Base-by-base conservation (phyloP, 2,113 vertebrate species). In the Perca schrenkii region DNA sequence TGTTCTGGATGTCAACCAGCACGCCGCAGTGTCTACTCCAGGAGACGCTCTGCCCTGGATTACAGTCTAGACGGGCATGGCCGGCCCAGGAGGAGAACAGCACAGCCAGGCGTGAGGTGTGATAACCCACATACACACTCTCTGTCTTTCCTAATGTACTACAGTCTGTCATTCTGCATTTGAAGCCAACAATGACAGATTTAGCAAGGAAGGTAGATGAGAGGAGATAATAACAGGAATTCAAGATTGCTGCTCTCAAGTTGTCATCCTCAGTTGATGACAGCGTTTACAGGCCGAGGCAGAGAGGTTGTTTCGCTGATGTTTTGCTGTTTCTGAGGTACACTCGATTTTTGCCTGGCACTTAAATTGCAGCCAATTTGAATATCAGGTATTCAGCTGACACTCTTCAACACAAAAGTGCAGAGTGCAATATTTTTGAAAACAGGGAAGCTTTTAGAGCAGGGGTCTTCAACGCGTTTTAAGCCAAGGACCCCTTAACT, bases 31-130 rank as follows among this genome's bases (percentile, higher is more conserved):
- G 17, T 83, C 77, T 77, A 64, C 36, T 66, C 64, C 31, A 43
- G 75, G 65, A 67, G 70, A 77, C 49, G 40, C 19, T 83, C 83
- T 79, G 58, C 11, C 46, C 54, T 56, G 80, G 78, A 87, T 74
- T 73, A 70, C 36, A 83, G 89, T 82, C 85, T 88, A 84, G 82
- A 91, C 81, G 8, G 70, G 74, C 40, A 85, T 57, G 76, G 77
- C 72, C 50, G 15, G 79, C 50, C 67, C 21, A 0, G 63, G 74
- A 50, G 61, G 68, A 86, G 80, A 68, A 8, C 34, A 53, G 64
- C 73, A 34, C 53, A 74, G 58, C 52, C 65, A 65, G 80, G 46
- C 40, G 54, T 25, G 25, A 80, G 52, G 56, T 47, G 19, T 6
- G 63, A 70, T 74, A 74, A 84, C 58, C 36, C 74, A 77, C 74